Evolutionary conservation across 2,797 vertebrate genomes (phyloP), one percentile per base, ranked within the genome.

Genomic region (Rhinatrema bivittatum): DNA sequence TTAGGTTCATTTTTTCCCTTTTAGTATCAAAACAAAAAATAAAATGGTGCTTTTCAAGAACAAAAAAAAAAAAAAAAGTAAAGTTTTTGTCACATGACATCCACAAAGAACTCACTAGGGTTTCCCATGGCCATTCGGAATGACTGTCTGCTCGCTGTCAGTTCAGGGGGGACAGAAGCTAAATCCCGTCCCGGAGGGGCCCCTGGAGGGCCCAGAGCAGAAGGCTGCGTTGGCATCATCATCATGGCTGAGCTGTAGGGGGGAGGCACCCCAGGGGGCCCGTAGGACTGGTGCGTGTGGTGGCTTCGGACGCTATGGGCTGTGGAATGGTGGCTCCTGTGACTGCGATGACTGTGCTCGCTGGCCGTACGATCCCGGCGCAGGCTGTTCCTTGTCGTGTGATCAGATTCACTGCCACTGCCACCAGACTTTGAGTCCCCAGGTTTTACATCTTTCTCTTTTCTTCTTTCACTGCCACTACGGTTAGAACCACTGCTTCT

Each of bases 41-140:
- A 33, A 8, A 16, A 33, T 28, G 18, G 32, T 32, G 34, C 34
- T 46, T 27, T 39, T 32, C 29, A 47, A 57, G 51, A 65, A 62
- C 36, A 61, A 54, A 50, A 50, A 49, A 41, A 45, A 20, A 29
- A 24, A 37, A 29, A 28, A 29, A 36, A 32, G 27, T 42, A 39
- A 28, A 42, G n/a, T 37, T 26, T 19, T 42, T 32, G 73, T 97
- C 89, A 98, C 94, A 98, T 98, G 80, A 97, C 94, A 66, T 96
- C 93, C 68, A 97, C 91, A 68, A 97, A 97, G 77, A 94, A 94
- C 83, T 98, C 93, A 58, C 91, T 84, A 74, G 93, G 89, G 83
- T 96, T 95, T 65, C 90, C 94, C 88, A 96, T 85, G 76, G 93
- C 92, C 76, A 96, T 87, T 72, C 85, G 85, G 85, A 98, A 94